Evolutionary conservation across 2,888 invertebrate species (phyloP).

Genomic region (Escarpia spicata): DNA sequence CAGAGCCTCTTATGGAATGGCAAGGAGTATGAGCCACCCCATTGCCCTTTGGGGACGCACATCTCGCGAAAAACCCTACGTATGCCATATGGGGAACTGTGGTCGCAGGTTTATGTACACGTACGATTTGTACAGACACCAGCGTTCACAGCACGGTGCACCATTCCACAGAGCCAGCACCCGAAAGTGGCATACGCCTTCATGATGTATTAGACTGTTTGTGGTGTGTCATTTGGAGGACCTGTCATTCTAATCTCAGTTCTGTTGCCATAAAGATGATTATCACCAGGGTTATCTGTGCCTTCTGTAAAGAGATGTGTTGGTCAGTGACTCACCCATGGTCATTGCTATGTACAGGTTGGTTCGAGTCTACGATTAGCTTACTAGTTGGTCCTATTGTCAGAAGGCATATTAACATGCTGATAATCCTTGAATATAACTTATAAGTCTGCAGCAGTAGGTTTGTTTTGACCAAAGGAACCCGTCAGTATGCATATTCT

Average conservation of each 20-base stretch:
- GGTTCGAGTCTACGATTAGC: no score
- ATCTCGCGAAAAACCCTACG: background rate
- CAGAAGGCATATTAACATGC: no score
- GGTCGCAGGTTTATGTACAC: background rate
- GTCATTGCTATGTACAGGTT: no score
- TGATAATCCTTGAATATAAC: no score
- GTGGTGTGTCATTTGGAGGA: background rate
- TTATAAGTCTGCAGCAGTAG: background rate
- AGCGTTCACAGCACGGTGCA: constrained; percentile 9
- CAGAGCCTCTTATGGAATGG: background rate
- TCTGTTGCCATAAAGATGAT: background rate
- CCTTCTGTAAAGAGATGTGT: no score
- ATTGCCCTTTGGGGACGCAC: background rate
- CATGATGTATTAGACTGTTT: background rate
- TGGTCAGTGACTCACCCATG: background rate
- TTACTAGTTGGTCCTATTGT: background rate
- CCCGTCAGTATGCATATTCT: background rate
- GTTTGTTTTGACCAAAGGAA: background rate
- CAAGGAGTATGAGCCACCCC: background rate
- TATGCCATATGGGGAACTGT: background rate
- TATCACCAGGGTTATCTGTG: background rate
- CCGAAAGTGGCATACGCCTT: background rate
- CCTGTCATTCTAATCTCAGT: background rate
- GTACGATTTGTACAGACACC: constrained; percentile 10
- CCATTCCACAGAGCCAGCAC: background rate